Evolutionary conservation across 2,797 vertebrate genomes (phyloP).

Genomic region (Anas bahamensis): DNA sequence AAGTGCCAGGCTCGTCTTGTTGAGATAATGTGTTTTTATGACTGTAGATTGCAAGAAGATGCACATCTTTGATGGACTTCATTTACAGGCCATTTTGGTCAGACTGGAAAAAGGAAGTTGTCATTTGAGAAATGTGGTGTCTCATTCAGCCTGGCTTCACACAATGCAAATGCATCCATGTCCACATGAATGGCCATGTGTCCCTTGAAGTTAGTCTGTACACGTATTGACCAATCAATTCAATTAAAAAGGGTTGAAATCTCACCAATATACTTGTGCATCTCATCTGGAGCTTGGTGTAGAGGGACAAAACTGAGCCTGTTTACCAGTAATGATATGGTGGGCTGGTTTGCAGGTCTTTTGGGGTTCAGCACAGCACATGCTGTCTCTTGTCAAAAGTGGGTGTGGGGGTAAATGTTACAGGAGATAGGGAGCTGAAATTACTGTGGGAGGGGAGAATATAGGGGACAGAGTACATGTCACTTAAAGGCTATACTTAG

Average conservation of each 20-base stretch:
- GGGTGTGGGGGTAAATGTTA: not conserved
- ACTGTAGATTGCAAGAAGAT: not conserved
- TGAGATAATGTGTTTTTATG: not conserved
- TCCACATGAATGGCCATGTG: not conserved
- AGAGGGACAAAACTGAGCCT: not conserved
- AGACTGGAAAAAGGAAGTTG: too few species aligned
- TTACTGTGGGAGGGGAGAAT: not conserved
- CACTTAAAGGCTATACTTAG: not conserved
- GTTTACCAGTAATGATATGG: not conserved
- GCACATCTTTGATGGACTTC: not conserved
- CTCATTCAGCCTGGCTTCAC: too few species aligned
- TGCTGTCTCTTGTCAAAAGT: not conserved
- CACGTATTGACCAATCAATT: not conserved
- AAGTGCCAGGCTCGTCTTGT: not conserved
- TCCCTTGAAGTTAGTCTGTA: not conserved
- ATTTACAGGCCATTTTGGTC: not conserved
- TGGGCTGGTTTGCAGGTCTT: not conserved
- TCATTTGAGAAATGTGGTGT: not conserved
- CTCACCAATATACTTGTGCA: not conserved
- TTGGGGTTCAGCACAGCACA: not conserved
- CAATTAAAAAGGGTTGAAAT: not conserved
- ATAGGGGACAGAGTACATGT: not conserved
- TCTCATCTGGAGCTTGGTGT: not conserved
- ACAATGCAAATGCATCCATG: too few species aligned
- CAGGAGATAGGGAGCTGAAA: not conserved